Base-by-base conservation (phyloP, 2,797 vertebrate species). In the Australoheros facetus region DNA sequence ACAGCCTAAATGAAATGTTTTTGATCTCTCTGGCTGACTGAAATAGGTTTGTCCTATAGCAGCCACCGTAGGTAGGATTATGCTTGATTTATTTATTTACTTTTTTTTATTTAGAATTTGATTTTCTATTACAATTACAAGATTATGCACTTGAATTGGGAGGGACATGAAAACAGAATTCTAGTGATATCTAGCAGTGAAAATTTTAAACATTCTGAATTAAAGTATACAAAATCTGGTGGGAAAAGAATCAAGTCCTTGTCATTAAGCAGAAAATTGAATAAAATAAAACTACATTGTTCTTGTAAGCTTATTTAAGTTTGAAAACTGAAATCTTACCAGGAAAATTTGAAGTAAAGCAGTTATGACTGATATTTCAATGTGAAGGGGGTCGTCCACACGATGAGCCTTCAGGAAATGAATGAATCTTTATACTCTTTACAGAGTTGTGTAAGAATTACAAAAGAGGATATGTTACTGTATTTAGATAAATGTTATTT, bases 401-500 rank as follows among this genome's bases (percentile, higher is more conserved):
- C 53, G 19, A 71, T 75, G 30, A 54, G 16, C 30, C 53, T 53
- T 34, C 28, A 7, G 53, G 17, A 23, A 59, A 59, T 28, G 3
- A 78, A 59, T 77, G 39, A 55, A 59, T 66, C 13, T 58, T 37
- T 51, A 19, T 37, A 21, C 14, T 28, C 66, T 28, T 19, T 37
- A 60, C 71, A 58, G 64, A 6, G 62, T 48, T 23, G 77, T 80
- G 78, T 42, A 85, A 82, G 73, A 89, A 77, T 81, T 80, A 85
- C 85, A 91, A 88, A 88, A 80, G 45, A 78, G 71, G 81, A 84
- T 79, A 53, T 80, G 85, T 87, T 84, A 58, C 85, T 85, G 78
- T 84, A 79, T 92, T 92, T 87, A 89, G 82, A 78, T 84, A 81
- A 89, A 81, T 87, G 88, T 89, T 86, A 91, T 91, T 89, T 81